Base-by-base conservation (phyloP, 30 jellyfish, hydroid and myxozoan genomes). In the Catostylus mosaicus region DNA sequence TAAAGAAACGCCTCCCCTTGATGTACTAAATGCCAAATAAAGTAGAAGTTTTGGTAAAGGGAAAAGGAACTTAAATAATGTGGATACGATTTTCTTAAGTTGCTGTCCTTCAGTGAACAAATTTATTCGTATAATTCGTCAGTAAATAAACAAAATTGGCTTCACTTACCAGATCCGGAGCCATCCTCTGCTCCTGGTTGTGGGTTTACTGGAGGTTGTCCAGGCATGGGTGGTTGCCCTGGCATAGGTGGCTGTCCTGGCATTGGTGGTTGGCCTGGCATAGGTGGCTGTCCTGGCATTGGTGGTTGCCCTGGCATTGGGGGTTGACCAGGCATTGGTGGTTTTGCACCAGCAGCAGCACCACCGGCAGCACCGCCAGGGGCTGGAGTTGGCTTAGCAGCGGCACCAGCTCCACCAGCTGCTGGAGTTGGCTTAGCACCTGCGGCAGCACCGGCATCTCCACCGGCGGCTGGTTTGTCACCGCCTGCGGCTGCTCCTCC, bases 201-300 rank as follows among this genome's bases (percentile, higher is more conserved):
- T 46, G 83, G 83, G 83, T 70, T 70, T 30, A 45, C 83, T 51
- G 76, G 75, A 7, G 72, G 84, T 24, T 33, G 69, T 23, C 84
- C 86, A 0, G 86, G 75, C 86, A 74, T 74, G 0, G 86, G 86
- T 30, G 86, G 86, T 54, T 74, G 86, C 52, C 86, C 86, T 1
- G 76, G 86, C 86, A 74, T 54, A 12, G 86, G 86, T 75, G 86
- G 86, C 23, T 52, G 86, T 10, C 86, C 86, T 0, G 86, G 86
- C 86, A 75, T 75, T 31, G 72, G 86, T 46, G 85, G 85, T 14
- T 32, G 86, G 7, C 86, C 86, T 4, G 69, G 83, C 83, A 71
- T 71, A 40, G 81, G 81, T 68, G 81, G 81, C 10, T 38, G 83
- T 31, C 83, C 83, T 0, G 70, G 70, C 83, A 71, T 71, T 71